phyloP scores from a whole-genome alignment of 2,113 vertebrate genomes.

The Chaetops frenatus region DNA sequence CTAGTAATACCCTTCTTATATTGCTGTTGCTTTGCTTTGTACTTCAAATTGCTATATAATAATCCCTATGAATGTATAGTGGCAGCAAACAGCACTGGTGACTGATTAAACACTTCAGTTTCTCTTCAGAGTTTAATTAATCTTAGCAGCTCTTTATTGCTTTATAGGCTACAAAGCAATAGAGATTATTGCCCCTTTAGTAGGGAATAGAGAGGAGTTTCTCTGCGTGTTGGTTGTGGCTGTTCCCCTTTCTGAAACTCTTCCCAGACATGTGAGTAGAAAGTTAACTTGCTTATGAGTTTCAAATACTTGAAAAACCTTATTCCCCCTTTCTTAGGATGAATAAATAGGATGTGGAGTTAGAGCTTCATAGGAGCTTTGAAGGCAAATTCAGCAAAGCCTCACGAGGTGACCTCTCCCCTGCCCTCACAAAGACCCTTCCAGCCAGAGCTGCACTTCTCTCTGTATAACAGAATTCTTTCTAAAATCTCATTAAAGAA shows the following conservation, averaged over 20 bases:
- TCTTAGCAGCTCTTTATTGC: slow-evolving; percentile 21
- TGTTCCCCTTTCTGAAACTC: neutral
- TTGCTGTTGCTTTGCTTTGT: neutral
- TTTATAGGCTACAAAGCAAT: neutral
- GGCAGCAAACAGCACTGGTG: neutral
- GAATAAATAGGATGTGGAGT: fast-evolving
- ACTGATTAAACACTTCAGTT: slow-evolving; percentile 38
- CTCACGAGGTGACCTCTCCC: neutral
- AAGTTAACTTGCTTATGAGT: neutral
- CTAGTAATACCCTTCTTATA: neutral
- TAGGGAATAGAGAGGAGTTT: neutral
- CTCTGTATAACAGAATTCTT: neutral
- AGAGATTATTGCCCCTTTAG: neutral
- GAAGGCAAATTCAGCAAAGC: neutral
- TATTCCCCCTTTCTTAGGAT: neutral
- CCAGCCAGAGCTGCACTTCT: neutral
- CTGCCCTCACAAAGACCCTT: neutral
- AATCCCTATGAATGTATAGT: neutral
- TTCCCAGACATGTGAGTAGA: neutral
- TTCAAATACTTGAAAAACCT: neutral
- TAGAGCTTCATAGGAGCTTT: neutral
- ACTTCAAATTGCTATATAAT: neutral
- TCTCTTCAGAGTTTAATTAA: slow-evolving; percentile 40
- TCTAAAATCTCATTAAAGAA: neutral
- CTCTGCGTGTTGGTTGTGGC: neutral